Evolutionary conservation across 2,113 vertebrate genomes (phyloP).

Genomic region (Chunga burmeisteri): DNA sequence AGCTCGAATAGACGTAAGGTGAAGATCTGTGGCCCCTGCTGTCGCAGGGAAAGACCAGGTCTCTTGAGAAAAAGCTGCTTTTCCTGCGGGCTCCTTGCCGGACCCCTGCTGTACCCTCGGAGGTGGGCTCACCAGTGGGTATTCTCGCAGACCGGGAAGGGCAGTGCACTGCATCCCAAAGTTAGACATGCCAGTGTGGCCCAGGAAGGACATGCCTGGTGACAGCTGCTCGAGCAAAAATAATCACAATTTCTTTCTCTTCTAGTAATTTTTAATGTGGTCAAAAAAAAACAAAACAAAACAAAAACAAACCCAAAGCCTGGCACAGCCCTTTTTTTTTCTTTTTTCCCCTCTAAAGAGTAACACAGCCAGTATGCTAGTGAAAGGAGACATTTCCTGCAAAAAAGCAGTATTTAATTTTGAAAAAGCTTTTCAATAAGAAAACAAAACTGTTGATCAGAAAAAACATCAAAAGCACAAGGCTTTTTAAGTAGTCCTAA

Average conservation of each 20-base stretch:
- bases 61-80: neutral
- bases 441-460: neutral
- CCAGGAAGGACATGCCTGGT: neutral
- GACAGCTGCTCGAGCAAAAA: neutral
- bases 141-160: neutral
- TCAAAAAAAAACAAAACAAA: neutral
- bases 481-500: neutral
- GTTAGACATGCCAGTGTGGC: neutral
- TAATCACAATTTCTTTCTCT: accelerated
- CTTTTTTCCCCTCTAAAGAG: neutral
- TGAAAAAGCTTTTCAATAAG: neutral
- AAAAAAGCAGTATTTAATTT: neutral
- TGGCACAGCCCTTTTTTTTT: neutral
- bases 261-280: neutral
- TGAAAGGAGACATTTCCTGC: neutral
- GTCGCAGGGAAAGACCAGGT: neutral
- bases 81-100: neutral
- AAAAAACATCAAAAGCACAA: neutral
- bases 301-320: neutral
- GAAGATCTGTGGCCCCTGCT: neutral
- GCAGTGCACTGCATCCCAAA: neutral
- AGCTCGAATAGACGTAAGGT: neutral
- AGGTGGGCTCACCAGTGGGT: accelerated
- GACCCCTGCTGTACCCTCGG: no score
- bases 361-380: neutral